Evolutionary conservation across 2,797 vertebrate species (phyloP).

Genomic region (Rhinella marina): DNA sequence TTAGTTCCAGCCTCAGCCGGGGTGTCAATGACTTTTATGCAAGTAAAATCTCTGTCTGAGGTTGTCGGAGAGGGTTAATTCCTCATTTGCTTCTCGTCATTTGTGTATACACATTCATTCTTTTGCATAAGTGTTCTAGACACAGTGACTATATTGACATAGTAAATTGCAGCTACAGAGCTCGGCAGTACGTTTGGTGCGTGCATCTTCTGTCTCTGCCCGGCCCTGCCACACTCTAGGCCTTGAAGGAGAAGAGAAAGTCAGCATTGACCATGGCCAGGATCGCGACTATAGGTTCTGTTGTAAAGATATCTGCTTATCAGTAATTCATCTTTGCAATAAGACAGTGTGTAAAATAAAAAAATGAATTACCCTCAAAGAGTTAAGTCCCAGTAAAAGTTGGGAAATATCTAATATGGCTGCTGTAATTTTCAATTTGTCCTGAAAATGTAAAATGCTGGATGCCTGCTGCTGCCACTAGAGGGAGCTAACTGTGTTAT

Average conservation of each 20-base stretch:
- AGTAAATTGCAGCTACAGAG: not conserved
- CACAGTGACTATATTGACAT: not conserved
- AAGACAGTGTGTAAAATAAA: too few relatives aligned
- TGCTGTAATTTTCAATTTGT: too few relatives aligned
- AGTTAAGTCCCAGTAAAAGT: too few relatives aligned
- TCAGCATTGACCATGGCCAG: not conserved
- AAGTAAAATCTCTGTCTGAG: not conserved
- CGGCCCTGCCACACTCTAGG: not conserved
- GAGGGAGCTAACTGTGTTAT: too few relatives aligned
- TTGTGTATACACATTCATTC: constrained; percentile 4
- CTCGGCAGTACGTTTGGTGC: not conserved
- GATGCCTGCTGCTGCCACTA: too few relatives aligned
- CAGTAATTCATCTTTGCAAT: too few relatives aligned
- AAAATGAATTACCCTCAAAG: too few relatives aligned
- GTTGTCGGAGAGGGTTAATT: constrained; percentile 10
- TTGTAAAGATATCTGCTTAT: too few relatives aligned
- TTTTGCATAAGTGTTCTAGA: constrained; percentile 41
- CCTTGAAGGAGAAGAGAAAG: not conserved
- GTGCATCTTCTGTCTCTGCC: not conserved
- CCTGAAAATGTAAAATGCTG: too few relatives aligned
- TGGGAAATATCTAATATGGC: too few relatives aligned
- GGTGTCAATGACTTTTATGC: not conserved
- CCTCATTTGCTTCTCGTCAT: not conserved
- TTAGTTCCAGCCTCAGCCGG: too few relatives aligned
- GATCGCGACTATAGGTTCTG: not conserved